Conservation (phyloP, 2,888 invertebrate genomes). For the Neocrepidodera transversa region DNA sequence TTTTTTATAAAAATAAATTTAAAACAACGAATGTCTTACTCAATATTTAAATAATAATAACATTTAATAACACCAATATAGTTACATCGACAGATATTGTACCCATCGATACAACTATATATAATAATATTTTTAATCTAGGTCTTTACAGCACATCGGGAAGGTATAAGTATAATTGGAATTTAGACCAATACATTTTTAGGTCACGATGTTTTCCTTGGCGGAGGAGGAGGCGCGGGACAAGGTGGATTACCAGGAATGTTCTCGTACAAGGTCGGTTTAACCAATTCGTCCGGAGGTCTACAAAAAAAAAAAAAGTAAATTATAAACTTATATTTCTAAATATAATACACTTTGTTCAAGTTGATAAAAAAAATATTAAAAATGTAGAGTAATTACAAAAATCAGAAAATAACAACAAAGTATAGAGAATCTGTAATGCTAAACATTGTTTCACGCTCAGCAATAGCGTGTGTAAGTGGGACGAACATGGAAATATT, state of each 20-base stretch:
- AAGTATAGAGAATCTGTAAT: too few species aligned
- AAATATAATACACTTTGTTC: conserved; percentile 3
- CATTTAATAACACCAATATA: neutral
- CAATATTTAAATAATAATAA: too few species aligned
- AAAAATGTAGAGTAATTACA: too few species aligned
- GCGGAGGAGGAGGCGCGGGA: conserved; percentile 55
- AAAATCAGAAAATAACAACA: too few species aligned
- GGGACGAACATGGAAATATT: too few species aligned
- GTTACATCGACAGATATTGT: conserved; percentile 4
- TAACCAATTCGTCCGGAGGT: conserved; percentile 63
- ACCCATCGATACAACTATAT: neutral
- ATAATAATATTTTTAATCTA: conserved; percentile 6
- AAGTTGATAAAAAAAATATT: neutral
- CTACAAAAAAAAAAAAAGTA: conserved; percentile 56
- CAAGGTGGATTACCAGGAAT: conserved; percentile 56
- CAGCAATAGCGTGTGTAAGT: too few species aligned
- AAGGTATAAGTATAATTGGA: conserved; percentile 50
- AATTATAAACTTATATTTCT: too few species aligned
- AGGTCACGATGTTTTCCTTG: conserved; percentile 59
- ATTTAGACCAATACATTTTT: conserved; percentile 35
- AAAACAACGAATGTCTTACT: too few species aligned
- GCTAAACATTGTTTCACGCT: too few species aligned
- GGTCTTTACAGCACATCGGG: conserved; percentile 44
- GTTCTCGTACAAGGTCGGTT: conserved; percentile 63
- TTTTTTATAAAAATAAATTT: too few species aligned